Evolutionary conservation across 2,888 invertebrate species (phyloP), one percentile per base, ranked within the genome.

Genomic region (Leptopilina syphax): DNA sequence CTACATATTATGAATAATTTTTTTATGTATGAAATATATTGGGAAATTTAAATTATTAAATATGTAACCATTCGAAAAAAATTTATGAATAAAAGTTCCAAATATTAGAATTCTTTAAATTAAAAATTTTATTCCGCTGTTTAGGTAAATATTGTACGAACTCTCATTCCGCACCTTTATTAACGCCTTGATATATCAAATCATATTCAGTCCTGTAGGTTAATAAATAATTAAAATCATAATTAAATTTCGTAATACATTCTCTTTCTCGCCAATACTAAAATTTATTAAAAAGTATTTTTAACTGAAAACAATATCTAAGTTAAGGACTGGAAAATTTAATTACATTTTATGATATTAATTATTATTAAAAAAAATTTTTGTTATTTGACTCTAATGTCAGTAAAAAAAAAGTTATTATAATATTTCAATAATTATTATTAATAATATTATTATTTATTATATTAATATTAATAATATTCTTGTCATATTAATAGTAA

Each of bases 161-260:
- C 10, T 70, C 54, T 70, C 54, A 70, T 54, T 27, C 54, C 57
- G 54, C 70, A 70, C 70, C 54, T 70, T 50, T n/a, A 70, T n/a
- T 70, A 50, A 34, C 34, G 27, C 73, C 57, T 34, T 73, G 73
- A 54, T 57, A 44, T 44, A 73, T 73, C n/a, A 57, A 73, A 70
- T 10, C 10, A 57, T n/a, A 70, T 57, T 73, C 57, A 73, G 57
- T 73, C 18, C n/a, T 73, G 50, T 50, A 50, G 34, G n/a, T n/a
- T 73, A 57, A 6, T 10, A 27, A 34, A 57, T 7, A 70, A 70
- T 27, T 57, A 27, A 54, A n/a, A 73, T 27, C 47, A 18, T 18
- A 54, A 13, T 10, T n/a, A 34, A n/a, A 24, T 34, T 13, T 54
- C 57, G 41, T 10, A 66, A 44, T 68, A 57, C 4, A 34, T 54